Evolutionary conservation across 2,888 invertebrate genomes (phyloP), one percentile per base, ranked within the genome.

Genomic region (Agriotes lineatus): DNA sequence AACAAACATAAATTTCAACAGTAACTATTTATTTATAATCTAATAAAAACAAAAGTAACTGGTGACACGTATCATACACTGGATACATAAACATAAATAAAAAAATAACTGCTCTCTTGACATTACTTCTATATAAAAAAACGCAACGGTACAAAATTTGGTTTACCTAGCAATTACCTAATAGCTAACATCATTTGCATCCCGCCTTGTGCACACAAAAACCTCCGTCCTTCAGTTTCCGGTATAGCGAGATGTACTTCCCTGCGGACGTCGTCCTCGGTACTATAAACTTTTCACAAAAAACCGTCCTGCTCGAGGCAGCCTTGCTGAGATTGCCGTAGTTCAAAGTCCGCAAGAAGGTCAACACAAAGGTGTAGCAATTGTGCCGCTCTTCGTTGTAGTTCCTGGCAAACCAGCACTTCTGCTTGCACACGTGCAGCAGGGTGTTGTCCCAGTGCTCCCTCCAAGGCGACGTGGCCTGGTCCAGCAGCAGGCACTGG

Each of bases 321-420:
- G 90, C 90, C 75, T 89, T 88, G 59, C 91, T 92, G 39, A 94
- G 85, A 74, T 88, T 89, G 5, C 90, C 90, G 78, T 92, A 92
- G 74, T 90, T 89, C 12, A 96, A 86, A 39, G 89, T 88, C 78
- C 90, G 88, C 62, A 96, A 84, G 83, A 96, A 96, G 33, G 91
- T 89, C 68, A 96, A 85, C 7, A 96, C 94, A 85, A 96, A 96
- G 45, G 92, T 91, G 79, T 95, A 96, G 82, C 96, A 96, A 83
- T 96, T 96, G 84, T 93, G 90, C 45, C 87, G 86, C 71, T 90
- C 89, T 84, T 93, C 92, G 79, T 93, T 86, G 82, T 96, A 96
- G 78, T 90, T 87, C 44, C 87, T 85, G 18, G 90, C 82, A 56
- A 88, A 88, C 93, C 93, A 94, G 57, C 87, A 85, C 37, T 87